These are phyloP conservation scores for Andrena dorsata DNA, from an alignment of 2,888 invertebrate genomes.

Conservation along the genomic window DNA sequence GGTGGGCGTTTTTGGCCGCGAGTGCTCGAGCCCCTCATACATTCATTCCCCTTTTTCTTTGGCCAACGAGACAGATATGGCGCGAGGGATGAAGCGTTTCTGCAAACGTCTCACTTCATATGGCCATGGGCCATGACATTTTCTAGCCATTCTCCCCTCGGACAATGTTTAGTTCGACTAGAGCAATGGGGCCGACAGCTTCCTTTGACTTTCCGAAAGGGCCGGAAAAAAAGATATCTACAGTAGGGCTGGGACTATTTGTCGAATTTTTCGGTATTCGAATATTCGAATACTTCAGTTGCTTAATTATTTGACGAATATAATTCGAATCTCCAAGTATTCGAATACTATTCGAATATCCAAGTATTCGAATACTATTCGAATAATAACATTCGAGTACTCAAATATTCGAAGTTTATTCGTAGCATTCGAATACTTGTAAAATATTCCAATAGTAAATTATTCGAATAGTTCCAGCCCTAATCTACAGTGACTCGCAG, in stretches of 20 bases:
- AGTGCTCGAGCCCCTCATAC: slow-evolving; percentile 55
- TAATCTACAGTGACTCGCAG: slow-evolving; percentile 3
- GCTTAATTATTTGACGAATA: too few relatives aligned
- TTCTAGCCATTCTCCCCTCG: slow-evolving; percentile 19
- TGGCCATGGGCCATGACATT: slow-evolving; percentile 42
- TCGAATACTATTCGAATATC: too few relatives aligned
- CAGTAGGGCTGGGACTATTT: too few relatives aligned
- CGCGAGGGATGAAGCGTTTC: slow-evolving; percentile 13
- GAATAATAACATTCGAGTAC: too few relatives aligned
- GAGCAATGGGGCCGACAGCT: slow-evolving; percentile 33
- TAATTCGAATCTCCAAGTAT: too few relatives aligned
- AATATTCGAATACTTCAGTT: too few relatives aligned
- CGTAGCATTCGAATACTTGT: too few relatives aligned
- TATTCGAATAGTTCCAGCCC: too few relatives aligned
- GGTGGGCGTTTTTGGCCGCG: slow-evolving; percentile 60
- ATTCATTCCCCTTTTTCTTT: slow-evolving; percentile 50
- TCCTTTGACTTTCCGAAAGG: slow-evolving; percentile 55
- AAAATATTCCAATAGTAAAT: too few relatives aligned
- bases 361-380: too few relatives aligned
- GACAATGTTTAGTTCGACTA: slow-evolving; percentile 27
- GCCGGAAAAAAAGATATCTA: slow-evolving; percentile 33
- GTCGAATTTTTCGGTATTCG: too few relatives aligned
- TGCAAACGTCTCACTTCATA: slow-evolving; percentile 42
- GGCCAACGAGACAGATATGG: slow-evolving; percentile 32
- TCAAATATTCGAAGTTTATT: too few relatives aligned